Evolutionary conservation across 1,140 invertebrate genomes (phyloP).

Genomic region (Atopsyche davidsoni): DNA sequence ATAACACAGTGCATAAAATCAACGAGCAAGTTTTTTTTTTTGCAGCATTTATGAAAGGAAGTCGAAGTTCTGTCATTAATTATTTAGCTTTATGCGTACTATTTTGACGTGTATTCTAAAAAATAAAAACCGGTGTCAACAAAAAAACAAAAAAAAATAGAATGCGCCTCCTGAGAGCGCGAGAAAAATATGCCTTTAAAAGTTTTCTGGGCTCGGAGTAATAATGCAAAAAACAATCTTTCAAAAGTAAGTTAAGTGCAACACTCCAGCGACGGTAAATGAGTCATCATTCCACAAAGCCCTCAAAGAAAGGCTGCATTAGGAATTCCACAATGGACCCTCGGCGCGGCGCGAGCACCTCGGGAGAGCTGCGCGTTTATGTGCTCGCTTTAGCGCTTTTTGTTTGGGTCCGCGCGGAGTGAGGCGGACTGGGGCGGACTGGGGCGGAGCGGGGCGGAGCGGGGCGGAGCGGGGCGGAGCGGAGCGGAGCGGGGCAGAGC

Average conservation of each 20-base stretch:
- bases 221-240: neutral
- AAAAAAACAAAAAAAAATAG: neutral
- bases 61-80: no score
- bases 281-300: conserved; percentile 13
- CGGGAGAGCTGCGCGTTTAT: conserved; percentile 8
- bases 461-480: no score
- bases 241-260: neutral
- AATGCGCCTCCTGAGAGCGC: neutral
- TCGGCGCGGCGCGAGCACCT: conserved; percentile 11
- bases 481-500: no score
- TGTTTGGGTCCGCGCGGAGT: no score
- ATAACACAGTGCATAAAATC: no score
- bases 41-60: no score
- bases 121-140: no score
- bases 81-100: no score
- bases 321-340: conserved; percentile 13
- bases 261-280: neutral
- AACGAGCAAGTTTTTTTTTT: no score
- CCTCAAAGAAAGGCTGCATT: conserved; percentile 10
- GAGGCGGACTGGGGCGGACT: no score
- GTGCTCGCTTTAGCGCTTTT: conserved; percentile 9
- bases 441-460: no score
- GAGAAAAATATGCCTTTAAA: neutral
- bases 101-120: no score
- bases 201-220: neutral